Evolutionary conservation across 2,113 vertebrate species (phyloP).

Genomic region (Macquaria ambigua): DNA sequence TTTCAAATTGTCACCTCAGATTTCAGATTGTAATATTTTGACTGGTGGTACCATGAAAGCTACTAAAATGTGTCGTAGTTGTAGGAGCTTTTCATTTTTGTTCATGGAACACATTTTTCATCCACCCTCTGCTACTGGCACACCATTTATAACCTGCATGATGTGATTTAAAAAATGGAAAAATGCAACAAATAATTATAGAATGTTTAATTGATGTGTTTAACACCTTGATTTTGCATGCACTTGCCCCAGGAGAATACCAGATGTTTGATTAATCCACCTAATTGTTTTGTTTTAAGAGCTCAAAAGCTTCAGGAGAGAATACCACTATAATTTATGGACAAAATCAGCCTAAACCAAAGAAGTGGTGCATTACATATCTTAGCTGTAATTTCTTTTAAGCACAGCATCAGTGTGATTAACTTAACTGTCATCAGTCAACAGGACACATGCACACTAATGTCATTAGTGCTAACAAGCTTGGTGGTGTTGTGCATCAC

Average conservation of each 20-base stretch:
- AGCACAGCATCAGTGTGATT: slow-evolving; percentile 46
- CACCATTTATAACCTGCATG: slow-evolving; percentile 3
- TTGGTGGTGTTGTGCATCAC: slow-evolving; percentile 43
- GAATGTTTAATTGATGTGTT: slow-evolving; percentile 42
- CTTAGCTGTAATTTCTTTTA: slow-evolving; percentile 44
- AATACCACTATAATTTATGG: slow-evolving; percentile 32
- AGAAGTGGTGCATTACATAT: slow-evolving; percentile 30
- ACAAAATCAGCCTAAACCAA: slow-evolving; percentile 27
- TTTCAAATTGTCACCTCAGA: not conserved
- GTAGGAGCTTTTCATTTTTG: not conserved
- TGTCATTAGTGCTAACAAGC: slow-evolving; percentile 64
- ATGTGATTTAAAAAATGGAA: not conserved
- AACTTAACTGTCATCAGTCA: slow-evolving; percentile 53
- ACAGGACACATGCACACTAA: slow-evolving; percentile 48
- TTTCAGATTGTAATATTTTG: not conserved
- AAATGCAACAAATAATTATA: slow-evolving; percentile 38
- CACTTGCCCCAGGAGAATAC: slow-evolving; percentile 30
- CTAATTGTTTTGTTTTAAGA: slow-evolving; percentile 51
- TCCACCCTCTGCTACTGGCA: not conserved
- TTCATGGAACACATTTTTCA: not conserved
- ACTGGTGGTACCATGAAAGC: not conserved
- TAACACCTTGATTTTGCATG: slow-evolving; percentile 37
- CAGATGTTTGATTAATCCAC: slow-evolving; percentile 48
- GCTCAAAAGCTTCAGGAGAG: slow-evolving; percentile 11
- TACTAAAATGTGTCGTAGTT: not conserved